phyloP scores from a whole-genome alignment of 2,797 vertebrate species.

The Gambusia yucatana region DNA sequence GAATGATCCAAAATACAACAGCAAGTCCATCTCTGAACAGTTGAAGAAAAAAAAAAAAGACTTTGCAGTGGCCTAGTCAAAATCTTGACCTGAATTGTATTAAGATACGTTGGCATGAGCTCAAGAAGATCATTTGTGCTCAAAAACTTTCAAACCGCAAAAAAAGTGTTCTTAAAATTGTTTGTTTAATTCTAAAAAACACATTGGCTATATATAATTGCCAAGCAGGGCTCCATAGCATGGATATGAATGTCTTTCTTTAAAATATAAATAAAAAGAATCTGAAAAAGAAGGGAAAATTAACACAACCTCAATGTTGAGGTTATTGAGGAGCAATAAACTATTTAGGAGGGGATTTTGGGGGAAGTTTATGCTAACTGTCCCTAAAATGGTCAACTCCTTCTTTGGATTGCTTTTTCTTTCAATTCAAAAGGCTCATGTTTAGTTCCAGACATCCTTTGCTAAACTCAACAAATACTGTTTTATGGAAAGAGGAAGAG shows the following conservation, averaged over 20 bases:
- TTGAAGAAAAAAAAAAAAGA: too few species aligned
- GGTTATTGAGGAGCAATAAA: background rate
- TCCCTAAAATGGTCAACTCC: conserved; percentile 48
- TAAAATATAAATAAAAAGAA: background rate
- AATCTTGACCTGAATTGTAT: too few species aligned
- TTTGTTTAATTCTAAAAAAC: background rate
- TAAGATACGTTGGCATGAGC: too few species aligned
- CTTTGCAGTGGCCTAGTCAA: too few species aligned
- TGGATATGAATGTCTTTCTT: background rate
- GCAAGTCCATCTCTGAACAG: too few species aligned
- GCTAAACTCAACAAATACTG: conserved; percentile 69
- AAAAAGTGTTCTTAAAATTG: background rate
- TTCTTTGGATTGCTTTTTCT: conserved; percentile 50
- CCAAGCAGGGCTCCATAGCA: background rate
- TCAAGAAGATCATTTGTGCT: too few species aligned
- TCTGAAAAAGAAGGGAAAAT: background rate
- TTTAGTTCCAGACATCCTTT: conserved; percentile 63
- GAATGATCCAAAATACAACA: too few species aligned
- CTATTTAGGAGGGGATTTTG: conserved; percentile 24
- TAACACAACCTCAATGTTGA: background rate
- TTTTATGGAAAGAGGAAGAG: conserved; percentile 70
- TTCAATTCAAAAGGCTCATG: conserved; percentile 37
- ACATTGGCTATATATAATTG: background rate
- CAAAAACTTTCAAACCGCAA: too few species aligned
- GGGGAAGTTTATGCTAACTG: conserved; percentile 28